These are phyloP conservation scores for Eurytoma californica DNA, from an alignment of 2,888 invertebrate species.

Conservation along the genomic window DNA sequence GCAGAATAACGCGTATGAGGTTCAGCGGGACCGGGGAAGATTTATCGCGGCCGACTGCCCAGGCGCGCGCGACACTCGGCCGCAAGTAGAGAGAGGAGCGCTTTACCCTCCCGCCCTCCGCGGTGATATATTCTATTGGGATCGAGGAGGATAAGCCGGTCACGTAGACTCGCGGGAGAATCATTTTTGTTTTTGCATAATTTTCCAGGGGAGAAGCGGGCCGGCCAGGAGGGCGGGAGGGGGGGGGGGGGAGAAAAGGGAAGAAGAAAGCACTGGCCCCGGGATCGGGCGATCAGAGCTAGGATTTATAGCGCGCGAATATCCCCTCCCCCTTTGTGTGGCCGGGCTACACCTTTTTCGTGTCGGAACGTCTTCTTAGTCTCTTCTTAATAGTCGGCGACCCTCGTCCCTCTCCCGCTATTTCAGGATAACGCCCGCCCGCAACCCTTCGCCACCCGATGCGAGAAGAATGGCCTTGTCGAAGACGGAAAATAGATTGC, in stretches of 20 bases:
- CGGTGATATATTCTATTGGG: conserved; percentile 30
- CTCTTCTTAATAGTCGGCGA: conserved; percentile 40
- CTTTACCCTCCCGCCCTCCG: background rate
- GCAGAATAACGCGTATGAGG: background rate
- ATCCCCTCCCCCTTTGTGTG: conserved; percentile 22
- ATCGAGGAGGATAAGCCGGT: conserved; percentile 39
- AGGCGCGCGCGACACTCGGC: conserved; percentile 22
- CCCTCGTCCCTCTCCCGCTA: background rate
- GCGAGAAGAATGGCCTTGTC: conserved; percentile 21
- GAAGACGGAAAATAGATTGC: conserved; percentile 39
- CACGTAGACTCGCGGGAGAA: conserved; percentile 42
- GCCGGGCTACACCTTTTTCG: conserved; percentile 49
- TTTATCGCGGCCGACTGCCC: conserved; percentile 14
- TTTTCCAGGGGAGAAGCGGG: conserved; percentile 13
- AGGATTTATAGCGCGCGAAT: conserved; percentile 38
- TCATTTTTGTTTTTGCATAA: conserved; percentile 54
- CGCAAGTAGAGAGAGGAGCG: no score
- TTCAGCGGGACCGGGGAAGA: background rate
- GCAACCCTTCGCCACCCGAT: background rate
- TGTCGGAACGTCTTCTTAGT: conserved; percentile 40
- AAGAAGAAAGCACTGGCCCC: no score
- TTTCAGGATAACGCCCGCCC: conserved; percentile 38
- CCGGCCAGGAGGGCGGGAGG: background rate
- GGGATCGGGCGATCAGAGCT: conserved; percentile 36
- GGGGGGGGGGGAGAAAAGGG: background rate